These are phyloP conservation scores for Pseudochromis fuscus DNA, from an alignment of 2,797 vertebrate species.

Conservation along the genomic window DNA sequence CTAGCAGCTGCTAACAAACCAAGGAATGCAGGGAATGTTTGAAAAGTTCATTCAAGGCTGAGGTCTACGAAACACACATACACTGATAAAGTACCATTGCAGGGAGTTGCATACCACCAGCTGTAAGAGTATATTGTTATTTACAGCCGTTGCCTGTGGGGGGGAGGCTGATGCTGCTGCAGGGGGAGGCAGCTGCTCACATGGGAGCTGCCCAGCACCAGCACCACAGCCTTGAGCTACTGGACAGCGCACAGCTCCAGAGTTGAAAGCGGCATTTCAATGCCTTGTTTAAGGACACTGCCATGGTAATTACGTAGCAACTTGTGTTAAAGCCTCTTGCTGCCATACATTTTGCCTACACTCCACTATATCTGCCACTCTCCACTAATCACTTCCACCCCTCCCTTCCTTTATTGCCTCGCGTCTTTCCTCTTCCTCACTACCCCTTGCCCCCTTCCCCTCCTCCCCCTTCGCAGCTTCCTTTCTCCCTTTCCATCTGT, in stretches of 20 bases:
- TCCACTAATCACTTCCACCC: constrained; percentile 9
- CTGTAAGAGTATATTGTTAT: constrained; percentile 41
- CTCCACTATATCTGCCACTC: constrained; percentile 15
- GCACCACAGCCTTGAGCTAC: constrained; percentile 59
- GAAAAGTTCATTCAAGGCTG: constrained; percentile 25
- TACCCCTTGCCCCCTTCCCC: not conserved
- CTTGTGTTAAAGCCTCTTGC: not conserved
- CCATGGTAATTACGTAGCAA: constrained; percentile 48
- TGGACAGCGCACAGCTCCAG: constrained; percentile 47
- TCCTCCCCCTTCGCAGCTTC: constrained; percentile 20
- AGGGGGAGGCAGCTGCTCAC: constrained; percentile 25
- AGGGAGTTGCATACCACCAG: constrained; percentile 35
- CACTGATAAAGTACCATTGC: constrained; percentile 32
- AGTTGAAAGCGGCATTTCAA: not conserved
- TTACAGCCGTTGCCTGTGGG: constrained; percentile 41
- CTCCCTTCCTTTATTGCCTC: not conserved
- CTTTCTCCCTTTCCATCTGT: constrained; percentile 47
- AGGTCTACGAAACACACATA: constrained; percentile 20
- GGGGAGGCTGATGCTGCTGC: constrained; percentile 22
- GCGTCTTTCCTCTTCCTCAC: not conserved
- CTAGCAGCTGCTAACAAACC: not conserved
- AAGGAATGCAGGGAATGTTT: not conserved
- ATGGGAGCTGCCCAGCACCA: constrained; percentile 48
- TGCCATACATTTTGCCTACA: constrained; percentile 11
- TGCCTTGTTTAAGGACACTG: constrained; percentile 55